Evolutionary conservation across 2,113 vertebrate species (phyloP), one percentile per base, ranked within the genome.

Genomic region (Engystomops pustulosus): DNA sequence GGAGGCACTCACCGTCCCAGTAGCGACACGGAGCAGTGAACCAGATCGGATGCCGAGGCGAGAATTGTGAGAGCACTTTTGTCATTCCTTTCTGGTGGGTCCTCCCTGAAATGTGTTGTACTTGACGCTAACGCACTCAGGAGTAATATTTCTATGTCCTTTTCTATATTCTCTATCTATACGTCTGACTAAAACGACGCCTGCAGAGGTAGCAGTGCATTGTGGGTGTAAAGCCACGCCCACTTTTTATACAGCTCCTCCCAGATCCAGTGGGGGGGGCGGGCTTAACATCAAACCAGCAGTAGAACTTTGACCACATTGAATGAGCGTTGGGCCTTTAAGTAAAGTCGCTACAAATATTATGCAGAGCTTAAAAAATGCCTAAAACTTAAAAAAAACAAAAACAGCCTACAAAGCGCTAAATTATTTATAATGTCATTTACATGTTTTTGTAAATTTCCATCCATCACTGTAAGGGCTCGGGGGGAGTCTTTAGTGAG

Each of bases 211-310:
- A 77, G 51, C 74, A 20, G 30, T 58, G 49, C 49, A 76, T 76
- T 34, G 15, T 27, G 45, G 23, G 72, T 53, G n/a, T 71, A 23
- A 41, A 34, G 70, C 41, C 7, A 17, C 23, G 23, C 44, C 44
- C 72, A n/a, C 8, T 47, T 58, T 38, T n/a, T n/a, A n/a, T 77
- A 51, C 20, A 3, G 23, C 20, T 58, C 49, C 34, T 36, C 51
- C 51, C 11, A 77, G 18, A 77, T 8, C 7, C 18, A 5, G 23
- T 23, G 18, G 74, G 32, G n/a, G n/a, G n/a, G n/a, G n/a, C n/a
- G n/a, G n/a, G 74, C 74, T 55, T 76, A 71, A 77, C 32, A 58
- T 77, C 4, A 49, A 55, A 77, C 74, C 74, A 58, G 74, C 74
- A 58, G 32, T 58, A 38, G 5, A 45, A 45, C 23, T 47, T 45